These are phyloP conservation scores for Polypedilum vanderplanki DNA, from an alignment of 1,140 invertebrate species.

Conservation along the genomic window DNA sequence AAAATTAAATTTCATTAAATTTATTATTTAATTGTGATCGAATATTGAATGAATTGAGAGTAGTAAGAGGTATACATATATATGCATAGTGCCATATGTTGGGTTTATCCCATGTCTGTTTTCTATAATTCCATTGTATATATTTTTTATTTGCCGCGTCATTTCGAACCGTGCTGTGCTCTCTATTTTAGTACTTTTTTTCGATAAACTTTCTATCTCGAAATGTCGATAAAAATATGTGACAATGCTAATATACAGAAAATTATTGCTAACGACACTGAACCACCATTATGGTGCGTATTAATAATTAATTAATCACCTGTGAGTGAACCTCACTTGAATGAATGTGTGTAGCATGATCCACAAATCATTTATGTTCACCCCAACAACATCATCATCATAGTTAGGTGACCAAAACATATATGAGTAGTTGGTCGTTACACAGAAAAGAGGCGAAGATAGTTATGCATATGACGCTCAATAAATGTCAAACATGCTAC, in stretches of 20 bases:
- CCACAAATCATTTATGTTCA: background rate
- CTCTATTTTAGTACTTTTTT: background rate
- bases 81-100: background rate
- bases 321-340: background rate
- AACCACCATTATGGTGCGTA: slow-evolving; percentile 21
- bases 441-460: too few relatives aligned
- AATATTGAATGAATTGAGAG: too few relatives aligned
- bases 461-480: background rate
- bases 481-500: background rate
- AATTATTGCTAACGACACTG: background rate
- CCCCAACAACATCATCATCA: background rate
- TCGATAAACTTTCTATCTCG: background rate
- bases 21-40: too few relatives aligned
- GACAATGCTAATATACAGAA: background rate
- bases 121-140: background rate
- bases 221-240: background rate
- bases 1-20: too few relatives aligned
- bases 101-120: background rate
- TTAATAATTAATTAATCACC: slow-evolving; percentile 28
- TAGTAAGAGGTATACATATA: too few relatives aligned
- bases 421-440: background rate
- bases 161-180: background rate
- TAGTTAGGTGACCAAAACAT: background rate
- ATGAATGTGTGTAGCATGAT: background rate
- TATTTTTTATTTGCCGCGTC: background rate